A percentile compares a stretch with the other conserved stretches of the same genome.
Evolutionary conservation across 1,140 invertebrate genomes (phyloP).

Genomic region (Heterodera schachtii): DNA sequence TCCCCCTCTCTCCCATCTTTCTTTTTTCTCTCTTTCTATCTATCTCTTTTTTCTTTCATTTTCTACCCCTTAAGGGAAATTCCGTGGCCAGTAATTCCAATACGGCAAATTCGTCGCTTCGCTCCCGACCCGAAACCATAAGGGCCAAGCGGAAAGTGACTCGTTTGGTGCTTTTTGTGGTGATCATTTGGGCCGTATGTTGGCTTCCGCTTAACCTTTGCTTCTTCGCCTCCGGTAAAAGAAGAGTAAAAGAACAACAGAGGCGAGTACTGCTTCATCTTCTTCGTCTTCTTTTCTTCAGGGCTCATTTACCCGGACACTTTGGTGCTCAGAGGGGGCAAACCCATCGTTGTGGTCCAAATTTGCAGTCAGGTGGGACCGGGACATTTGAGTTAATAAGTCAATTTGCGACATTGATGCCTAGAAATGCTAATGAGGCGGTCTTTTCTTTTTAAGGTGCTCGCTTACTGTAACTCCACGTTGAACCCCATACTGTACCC

Average conservation of each 20-base stretch:
- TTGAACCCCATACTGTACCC: conserved; percentile 95
- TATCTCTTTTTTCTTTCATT: too few relatives aligned
- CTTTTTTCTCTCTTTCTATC: too few relatives aligned
- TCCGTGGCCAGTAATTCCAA: conserved; percentile 14
- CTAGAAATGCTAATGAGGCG: not conserved
- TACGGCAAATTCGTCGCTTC: conserved; percentile 67
- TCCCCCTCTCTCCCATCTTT: too few relatives aligned
- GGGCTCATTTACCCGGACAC: conserved; percentile 61
- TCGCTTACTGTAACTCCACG: conserved; percentile 91
- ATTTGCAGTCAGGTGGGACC: conserved; percentile 57
- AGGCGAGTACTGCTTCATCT: too few relatives aligned
- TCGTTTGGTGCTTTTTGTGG: conserved; percentile 87
- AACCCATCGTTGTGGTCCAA: conserved; percentile 59
- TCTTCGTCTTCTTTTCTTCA: conserved; percentile 33
- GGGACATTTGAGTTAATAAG: not conserved
- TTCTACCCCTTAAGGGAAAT: not conserved
- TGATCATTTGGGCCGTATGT: conserved; percentile 89
- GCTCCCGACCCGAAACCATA: conserved; percentile 76
- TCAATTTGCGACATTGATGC: not conserved
- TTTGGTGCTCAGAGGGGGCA: conserved; percentile 57
- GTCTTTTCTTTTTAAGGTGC: conserved; percentile 73
- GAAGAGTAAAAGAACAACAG: not conserved
- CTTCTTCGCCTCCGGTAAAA: conserved; percentile 65
- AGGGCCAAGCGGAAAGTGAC: conserved; percentile 87
- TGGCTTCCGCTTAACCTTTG: conserved; percentile 88